These are phyloP conservation scores for Drosophila saltans DNA, from an alignment of 1,140 invertebrate species.

Conservation along the genomic window DNA sequence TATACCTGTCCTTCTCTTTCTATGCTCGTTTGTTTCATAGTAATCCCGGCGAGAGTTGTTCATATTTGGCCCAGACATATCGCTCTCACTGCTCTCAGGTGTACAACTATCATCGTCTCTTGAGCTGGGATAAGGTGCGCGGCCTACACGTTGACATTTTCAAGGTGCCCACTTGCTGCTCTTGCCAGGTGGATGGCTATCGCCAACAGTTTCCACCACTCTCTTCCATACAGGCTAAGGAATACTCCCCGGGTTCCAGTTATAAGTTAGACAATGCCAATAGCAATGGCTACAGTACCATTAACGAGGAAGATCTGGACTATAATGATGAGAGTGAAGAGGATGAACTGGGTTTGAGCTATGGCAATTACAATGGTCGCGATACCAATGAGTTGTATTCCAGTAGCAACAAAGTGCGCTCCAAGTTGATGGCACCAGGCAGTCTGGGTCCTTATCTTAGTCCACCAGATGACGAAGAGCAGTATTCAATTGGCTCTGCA, in stretches of 20 bases:
- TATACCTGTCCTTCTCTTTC: conserved; percentile 19
- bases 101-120: conserved; percentile 92
- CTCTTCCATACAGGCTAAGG: conserved; percentile 65
- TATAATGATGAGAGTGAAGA: conserved; percentile 77
- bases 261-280: conserved; percentile 35
- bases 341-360: conserved; percentile 60
- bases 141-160: conserved; percentile 94
- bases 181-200: conserved; percentile 91
- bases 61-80: conserved; percentile 91
- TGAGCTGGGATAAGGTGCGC: conserved; percentile 92
- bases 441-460: conserved; percentile 76
- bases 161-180: conserved; percentile 93
- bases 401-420: conserved; percentile 66
- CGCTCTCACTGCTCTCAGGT: conserved; percentile 92
- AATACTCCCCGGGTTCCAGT: conserved; percentile 55
- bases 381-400: conserved; percentile 69
- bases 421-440: conserved; percentile 60
- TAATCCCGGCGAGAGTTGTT: conserved; percentile 89
- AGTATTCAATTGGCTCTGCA: conserved; percentile 21
- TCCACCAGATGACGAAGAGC: conserved; percentile 68
- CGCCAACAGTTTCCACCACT: conserved; percentile 87
- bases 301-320: conserved; percentile 74
- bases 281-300: conserved; percentile 68
- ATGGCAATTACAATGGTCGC: conserved; percentile 45
- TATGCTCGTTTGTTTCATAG: conserved; percentile 57